Evolutionary conservation across 23 tunicate genomes (phyloP), one percentile per base, ranked within the genome.

Genomic region (Ciona savignyi): DNA sequence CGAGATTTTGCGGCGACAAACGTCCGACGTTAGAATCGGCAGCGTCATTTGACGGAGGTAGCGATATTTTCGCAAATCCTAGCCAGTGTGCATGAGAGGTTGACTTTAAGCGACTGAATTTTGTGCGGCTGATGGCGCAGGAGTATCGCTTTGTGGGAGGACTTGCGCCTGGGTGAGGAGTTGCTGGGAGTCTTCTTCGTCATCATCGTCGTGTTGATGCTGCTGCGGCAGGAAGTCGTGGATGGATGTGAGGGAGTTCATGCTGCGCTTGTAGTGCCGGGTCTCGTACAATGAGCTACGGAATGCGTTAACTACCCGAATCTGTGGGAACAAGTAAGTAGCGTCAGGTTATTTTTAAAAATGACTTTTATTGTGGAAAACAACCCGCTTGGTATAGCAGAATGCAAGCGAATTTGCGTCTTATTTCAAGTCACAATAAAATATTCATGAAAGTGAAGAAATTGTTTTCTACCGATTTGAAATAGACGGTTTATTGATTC

Each of bases 301-400:
- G 93, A 93, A 93, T 29, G 98, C 98, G 82, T 93, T 86, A 75
- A 93, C 98, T 60, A 93, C 98, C 20, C 98, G 93, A 74, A 93
- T 93, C 98, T 93, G 80, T 33, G 60, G 35, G 21, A 70, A 81
- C 51, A 33, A 56, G 35, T 4, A 70, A 49, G 29, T 42, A 42
- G 56, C 9, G 15, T 42, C 15, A 42, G 56, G 15, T 42, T 15
- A 42, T 6, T 42, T 42, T 42, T 6, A 15, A 42, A 42, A 42
- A 42, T n/a, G n/a, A n/a, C n/a, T n/a, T n/a, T n/a, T n/a, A n/a
- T n/a, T n/a, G n/a, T n/a, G n/a, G n/a, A n/a, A n/a, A n/a, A n/a
- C n/a, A n/a, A n/a, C n/a, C n/a, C n/a, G n/a, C n/a, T n/a, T n/a
- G n/a, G n/a, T n/a, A n/a, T n/a, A n/a, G n/a, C n/a, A n/a, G n/a